Base-by-base conservation (phyloP, 2,113 vertebrate genomes). In the Corythornis madagascariensis region DNA sequence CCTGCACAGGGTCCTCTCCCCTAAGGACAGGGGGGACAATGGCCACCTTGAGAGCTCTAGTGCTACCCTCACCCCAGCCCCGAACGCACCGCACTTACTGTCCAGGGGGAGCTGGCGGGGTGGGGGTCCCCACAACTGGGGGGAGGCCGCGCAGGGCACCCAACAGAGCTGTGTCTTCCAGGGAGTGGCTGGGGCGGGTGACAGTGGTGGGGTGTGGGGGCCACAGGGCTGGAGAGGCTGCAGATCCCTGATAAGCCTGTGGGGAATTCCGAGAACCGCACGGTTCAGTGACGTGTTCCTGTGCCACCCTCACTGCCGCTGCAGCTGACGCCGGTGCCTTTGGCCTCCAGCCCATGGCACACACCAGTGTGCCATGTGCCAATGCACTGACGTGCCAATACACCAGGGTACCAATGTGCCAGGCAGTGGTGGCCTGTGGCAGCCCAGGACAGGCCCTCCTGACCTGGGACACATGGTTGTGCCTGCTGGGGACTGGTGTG, bases 1-100 rank as follows among this genome's bases (percentile, higher is more conserved):
- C 59, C 77, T 2, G 16, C 0, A 0, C 0, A 3, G 59, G 69
- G 18, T 45, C 17, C 1, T 0, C 1, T 6, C 40, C 45, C 42
- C 16, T 24, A 4, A 0, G 13, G 22, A 14, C 48, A 3, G 7
- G 43, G 24, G 63, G 13, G 24, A 24, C 0, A 19, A 43, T 1
- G 3, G 43, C 43, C 2, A 1, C 48, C 31, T 53, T 1, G 6
- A 47, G 45, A 25, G 2, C 45, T 61, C 63, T 1, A 1, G 50
- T 1, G 0, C 71, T 69, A 28, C 69, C 69, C 78, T 52, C 1
- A 0, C 45, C 79, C 76, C 74, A 16, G 4, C 50, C 78, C 74
- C 3, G 0, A 20, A 18, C 17, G 4, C 5, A 6, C 63, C 1
- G 35, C 81, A 93, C 91, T 86, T 70, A 79, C 89, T 20, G 91